These are phyloP conservation scores for Dermatemys mawii DNA, from an alignment of 2,113 vertebrate species.

Conservation along the genomic window DNA sequence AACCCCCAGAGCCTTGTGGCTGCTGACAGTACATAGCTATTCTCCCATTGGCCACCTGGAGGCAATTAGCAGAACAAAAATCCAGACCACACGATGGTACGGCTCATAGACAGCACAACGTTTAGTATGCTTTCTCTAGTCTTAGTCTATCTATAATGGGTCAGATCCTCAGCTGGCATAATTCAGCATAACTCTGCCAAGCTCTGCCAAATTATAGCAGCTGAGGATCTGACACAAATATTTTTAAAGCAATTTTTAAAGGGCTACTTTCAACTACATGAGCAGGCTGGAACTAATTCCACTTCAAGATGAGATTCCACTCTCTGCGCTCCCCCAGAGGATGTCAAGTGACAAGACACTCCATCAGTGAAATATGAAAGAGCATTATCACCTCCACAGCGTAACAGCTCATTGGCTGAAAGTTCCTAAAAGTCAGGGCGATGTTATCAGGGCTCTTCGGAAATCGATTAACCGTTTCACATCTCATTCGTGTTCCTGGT, in stretches of 20 bases:
- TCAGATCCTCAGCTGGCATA: neutral
- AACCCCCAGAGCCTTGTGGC: neutral
- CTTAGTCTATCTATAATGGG: neutral
- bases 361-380: neutral
- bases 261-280: neutral
- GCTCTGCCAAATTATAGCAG: neutral
- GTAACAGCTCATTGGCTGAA: neutral
- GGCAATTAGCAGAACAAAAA: neutral
- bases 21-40: neutral
- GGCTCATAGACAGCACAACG: neutral
- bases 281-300: neutral
- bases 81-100: neutral
- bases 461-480: neutral
- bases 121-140: neutral
- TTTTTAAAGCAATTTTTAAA: neutral
- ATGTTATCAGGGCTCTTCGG: neutral
- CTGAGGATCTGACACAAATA: neutral
- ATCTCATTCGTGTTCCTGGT: neutral
- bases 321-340: neutral
- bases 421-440: neutral
- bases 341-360: neutral
- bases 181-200: neutral
- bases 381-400: neutral
- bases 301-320: neutral
- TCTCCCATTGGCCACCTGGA: neutral